Conservation (phyloP, 2,888 invertebrate genomes). For the Diarsia mendica region DNA sequence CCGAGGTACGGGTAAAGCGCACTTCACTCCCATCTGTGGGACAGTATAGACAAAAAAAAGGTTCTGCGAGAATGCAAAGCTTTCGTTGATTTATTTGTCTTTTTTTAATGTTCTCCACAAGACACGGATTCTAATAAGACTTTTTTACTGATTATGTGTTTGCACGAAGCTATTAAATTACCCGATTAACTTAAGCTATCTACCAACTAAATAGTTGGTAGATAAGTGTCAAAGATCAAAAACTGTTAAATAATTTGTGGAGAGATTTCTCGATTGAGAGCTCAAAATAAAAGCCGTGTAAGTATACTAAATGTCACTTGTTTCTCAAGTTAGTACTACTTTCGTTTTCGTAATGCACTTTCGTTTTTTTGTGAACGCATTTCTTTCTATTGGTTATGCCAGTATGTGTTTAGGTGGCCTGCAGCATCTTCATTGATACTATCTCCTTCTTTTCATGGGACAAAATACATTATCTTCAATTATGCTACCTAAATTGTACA, state of each 20-base stretch:
- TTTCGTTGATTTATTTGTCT: background rate
- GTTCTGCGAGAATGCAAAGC: background rate
- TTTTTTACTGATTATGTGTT: background rate
- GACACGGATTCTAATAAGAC: background rate
- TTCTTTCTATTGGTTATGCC: conserved; percentile 17
- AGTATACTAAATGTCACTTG: conserved; percentile 41
- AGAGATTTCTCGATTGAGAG: conserved; percentile 5
- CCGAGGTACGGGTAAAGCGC: no score
- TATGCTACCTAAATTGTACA: no score
- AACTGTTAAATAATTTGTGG: background rate
- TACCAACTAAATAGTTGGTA: background rate
- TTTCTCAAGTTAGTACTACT: conserved; percentile 20
- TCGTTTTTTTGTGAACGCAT: conserved; percentile 42
- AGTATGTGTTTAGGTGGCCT: no score
- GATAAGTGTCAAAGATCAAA: background rate
- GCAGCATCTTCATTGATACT: background rate
- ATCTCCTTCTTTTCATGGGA: background rate
- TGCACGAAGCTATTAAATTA: background rate
- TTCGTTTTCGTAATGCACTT: conserved; percentile 40
- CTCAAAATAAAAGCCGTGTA: conserved; percentile 14
- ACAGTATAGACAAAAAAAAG: no score
- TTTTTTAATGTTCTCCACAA: background rate
- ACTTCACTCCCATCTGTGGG: no score
- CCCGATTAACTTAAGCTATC: background rate
- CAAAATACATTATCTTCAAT: background rate